Percentiles rank a stretch among this genome's conserved stretches.
Evolutionary conservation across 2,113 vertebrate species (phyloP).

Genomic region (Larimichthys crocea): DNA sequence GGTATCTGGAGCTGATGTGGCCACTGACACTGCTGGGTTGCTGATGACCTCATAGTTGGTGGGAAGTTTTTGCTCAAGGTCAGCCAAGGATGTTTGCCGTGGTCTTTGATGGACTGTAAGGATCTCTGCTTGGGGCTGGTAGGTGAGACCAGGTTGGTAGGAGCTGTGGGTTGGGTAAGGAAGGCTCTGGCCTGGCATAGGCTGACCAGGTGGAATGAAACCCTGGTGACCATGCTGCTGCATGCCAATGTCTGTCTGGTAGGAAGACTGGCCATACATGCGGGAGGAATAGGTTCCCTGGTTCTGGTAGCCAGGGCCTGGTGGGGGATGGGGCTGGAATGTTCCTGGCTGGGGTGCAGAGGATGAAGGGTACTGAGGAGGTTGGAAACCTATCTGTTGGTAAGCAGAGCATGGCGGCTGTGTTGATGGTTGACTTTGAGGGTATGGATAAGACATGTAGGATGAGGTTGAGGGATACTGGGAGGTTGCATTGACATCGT

Average conservation of each 20-base stretch:
- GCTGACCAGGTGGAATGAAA: conserved; percentile 86
- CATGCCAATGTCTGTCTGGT: conserved; percentile 87
- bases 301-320: conserved; percentile 86
- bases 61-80: conserved; percentile 95
- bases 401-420: conserved; percentile 84
- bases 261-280: conserved; percentile 85
- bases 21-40: conserved; percentile 86
- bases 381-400: conserved; percentile 90
- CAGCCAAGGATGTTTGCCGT: conserved; percentile 93
- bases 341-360: conserved; percentile 89
- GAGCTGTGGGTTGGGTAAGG: conserved; percentile 85
- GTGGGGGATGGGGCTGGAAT: conserved; percentile 88
- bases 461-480: conserved; percentile 87
- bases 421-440: conserved; percentile 83
- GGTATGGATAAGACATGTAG: conserved; percentile 88
- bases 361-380: conserved; percentile 87
- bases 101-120: conserved; percentile 90
- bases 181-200: conserved; percentile 86
- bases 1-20: conserved; percentile 87
- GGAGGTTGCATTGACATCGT: conserved; percentile 84
- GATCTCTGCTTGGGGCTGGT: conserved; percentile 87
- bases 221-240: conserved; percentile 86
- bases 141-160: conserved; percentile 83
- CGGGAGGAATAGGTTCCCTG: conserved; percentile 87
- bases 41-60: conserved; percentile 96